Percentiles rank a stretch among this genome's conserved stretches.
phyloP scores from a whole-genome alignment of 2,888 invertebrate species.

The Nephrotoma guestfalica region DNA sequence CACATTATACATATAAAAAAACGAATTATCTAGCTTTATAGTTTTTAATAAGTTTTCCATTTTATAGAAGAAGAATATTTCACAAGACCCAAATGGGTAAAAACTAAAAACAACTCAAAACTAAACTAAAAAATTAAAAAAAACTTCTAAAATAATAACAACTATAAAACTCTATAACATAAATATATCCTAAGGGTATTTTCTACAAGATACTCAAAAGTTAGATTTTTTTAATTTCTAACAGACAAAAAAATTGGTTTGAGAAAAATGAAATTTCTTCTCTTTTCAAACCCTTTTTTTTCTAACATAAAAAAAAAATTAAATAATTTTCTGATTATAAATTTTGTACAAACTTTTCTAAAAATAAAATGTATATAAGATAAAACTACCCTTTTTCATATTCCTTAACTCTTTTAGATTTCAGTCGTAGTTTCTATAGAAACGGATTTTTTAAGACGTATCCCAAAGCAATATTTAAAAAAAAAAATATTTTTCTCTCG shows the following conservation, averaged over 20 bases:
- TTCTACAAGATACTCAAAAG: slow-evolving; percentile 4
- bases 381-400: slow-evolving; percentile 3
- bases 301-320: background rate
- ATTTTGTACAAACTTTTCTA: background rate
- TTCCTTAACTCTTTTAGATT: slow-evolving; percentile 3
- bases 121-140: background rate
- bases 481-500: background rate
- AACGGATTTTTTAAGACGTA: slow-evolving; percentile 1
- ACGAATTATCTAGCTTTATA: slow-evolving; percentile 2
- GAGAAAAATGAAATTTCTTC: background rate
- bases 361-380: background rate
- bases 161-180: background rate
- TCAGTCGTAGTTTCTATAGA: slow-evolving; percentile 2
- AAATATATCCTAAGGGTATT: slow-evolving; percentile 4
- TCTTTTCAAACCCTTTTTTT: background rate
- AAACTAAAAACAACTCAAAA: background rate
- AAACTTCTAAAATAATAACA: background rate
- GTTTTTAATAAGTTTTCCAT: slow-evolving; percentile 3
- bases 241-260: background rate
- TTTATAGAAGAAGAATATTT: slow-evolving; percentile 2
- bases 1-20: background rate
- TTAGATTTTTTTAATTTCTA: background rate
- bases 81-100: slow-evolving; percentile 3
- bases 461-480: background rate
- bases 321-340: background rate